phyloP scores from a whole-genome alignment of 2,113 vertebrate genomes.

The Merops nubicus region DNA sequence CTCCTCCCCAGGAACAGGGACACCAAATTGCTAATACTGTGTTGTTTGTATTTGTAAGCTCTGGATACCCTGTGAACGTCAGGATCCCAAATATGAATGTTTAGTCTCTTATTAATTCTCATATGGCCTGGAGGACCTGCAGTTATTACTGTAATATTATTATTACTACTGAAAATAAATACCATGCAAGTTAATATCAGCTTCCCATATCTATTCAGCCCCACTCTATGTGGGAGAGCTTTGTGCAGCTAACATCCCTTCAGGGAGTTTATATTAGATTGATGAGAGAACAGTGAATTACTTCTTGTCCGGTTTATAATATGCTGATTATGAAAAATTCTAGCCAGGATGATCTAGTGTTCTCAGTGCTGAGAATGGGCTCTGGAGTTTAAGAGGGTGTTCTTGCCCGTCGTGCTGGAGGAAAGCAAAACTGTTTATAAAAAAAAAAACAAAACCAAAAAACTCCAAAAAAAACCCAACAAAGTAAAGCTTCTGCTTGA shows the following conservation, averaged over 20 bases:
- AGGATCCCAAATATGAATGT: not conserved
- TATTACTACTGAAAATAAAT: constrained; percentile 60
- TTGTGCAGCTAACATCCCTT: constrained; percentile 20
- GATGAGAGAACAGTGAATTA: constrained; percentile 52
- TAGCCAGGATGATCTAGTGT: not conserved
- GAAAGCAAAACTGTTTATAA: not conserved
- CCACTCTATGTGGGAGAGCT: constrained; percentile 13
- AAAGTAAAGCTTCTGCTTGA: not conserved
- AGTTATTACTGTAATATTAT: constrained; percentile 51
- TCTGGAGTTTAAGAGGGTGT: not conserved
- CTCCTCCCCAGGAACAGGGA: not conserved
- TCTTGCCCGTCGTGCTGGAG: not conserved
- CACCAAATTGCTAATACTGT: not conserved
- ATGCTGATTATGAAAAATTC: constrained; percentile 51
- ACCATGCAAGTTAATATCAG: constrained; percentile 18
- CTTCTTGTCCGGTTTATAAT: constrained; percentile 48
- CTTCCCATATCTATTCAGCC: not conserved
- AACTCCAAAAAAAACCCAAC: not conserved
- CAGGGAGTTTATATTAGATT: constrained; percentile 33
- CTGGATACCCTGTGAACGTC: not conserved
- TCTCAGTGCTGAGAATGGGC: not conserved
- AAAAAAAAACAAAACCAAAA: no score
- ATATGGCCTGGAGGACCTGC: not conserved
- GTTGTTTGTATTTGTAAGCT: not conserved
- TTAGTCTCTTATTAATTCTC: constrained; percentile 21